Evolutionary conservation across 2,113 vertebrate species (phyloP).

Genomic region (Ariopsis seemanni): DNA sequence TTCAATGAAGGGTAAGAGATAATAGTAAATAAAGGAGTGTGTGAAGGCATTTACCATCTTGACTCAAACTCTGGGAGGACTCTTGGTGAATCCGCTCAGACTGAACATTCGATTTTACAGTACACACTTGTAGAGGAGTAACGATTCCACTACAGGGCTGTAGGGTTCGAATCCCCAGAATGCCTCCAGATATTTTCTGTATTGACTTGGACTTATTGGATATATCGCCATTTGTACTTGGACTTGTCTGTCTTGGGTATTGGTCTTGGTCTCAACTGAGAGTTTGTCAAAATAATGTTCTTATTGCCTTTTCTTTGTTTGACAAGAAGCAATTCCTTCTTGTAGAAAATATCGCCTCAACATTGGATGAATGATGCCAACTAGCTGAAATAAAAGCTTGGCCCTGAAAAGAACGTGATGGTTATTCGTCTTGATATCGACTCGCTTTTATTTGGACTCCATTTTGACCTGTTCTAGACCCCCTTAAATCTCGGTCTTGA

Average conservation of each 20-base stretch:
- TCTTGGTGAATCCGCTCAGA: neutral
- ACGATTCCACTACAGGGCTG: neutral
- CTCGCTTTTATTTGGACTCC: neutral
- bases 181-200: neutral
- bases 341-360: neutral
- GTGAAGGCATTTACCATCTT: neutral
- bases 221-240: neutral
- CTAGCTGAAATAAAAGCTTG: neutral
- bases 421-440: neutral
- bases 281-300: neutral
- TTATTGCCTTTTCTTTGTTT: neutral
- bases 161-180: neutral
- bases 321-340: no score
- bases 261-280: neutral
- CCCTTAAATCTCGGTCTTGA: neutral
- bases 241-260: neutral
- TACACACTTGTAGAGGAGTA: neutral
- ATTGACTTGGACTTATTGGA: neutral
- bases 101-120: neutral
- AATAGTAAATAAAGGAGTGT: neutral
- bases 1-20: slow-evolving; percentile 11
- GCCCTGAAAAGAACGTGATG: neutral
- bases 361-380: neutral
- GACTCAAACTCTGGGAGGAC: neutral
- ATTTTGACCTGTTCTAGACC: neutral